Percentiles rank a stretch among this genome's conserved stretches.
Evolutionary conservation across 2,888 invertebrate genomes (phyloP).

Genomic region (Holacanthella duospinosa): DNA sequence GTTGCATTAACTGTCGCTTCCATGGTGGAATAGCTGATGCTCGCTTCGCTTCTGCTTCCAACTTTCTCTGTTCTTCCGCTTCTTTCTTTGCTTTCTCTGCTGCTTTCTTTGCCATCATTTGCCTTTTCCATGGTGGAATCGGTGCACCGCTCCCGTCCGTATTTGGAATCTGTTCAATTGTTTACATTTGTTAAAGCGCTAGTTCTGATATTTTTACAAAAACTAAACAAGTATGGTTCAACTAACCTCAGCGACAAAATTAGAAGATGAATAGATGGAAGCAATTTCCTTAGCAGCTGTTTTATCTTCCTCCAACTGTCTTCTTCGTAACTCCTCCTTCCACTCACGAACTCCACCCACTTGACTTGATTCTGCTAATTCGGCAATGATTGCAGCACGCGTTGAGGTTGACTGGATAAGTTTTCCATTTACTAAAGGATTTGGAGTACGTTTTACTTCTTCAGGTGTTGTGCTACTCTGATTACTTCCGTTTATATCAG

Average conservation of each 20-base stretch:
- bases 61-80: constrained; percentile 70
- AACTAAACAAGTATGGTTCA: not conserved
- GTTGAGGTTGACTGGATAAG: not conserved
- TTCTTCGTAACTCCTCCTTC: constrained; percentile 63
- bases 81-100: constrained; percentile 87
- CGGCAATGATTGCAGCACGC: constrained; percentile 53
- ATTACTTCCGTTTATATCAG: constrained; percentile 13
- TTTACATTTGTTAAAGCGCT: not conserved
- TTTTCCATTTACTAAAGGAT: not conserved
- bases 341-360: constrained; percentile 86
- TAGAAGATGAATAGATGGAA: constrained; percentile 70
- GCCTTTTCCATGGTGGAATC: constrained; percentile 89
- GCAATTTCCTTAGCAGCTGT: constrained; percentile 73
- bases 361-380: constrained; percentile 82
- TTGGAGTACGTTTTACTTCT: not conserved
- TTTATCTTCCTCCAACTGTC: constrained; percentile 74
- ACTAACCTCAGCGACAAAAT: constrained; percentile 79
- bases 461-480: not conserved
- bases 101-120: constrained; percentile 87
- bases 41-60: constrained; percentile 72
- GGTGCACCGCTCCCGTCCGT: constrained; percentile 75
- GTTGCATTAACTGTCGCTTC: constrained; percentile 72
- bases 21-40: constrained; percentile 82
- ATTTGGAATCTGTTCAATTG: constrained; percentile 31
- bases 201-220: not conserved